phyloP scores from a whole-genome alignment of 2,888 invertebrate genomes.

The Rotaria magnacalcarata region DNA sequence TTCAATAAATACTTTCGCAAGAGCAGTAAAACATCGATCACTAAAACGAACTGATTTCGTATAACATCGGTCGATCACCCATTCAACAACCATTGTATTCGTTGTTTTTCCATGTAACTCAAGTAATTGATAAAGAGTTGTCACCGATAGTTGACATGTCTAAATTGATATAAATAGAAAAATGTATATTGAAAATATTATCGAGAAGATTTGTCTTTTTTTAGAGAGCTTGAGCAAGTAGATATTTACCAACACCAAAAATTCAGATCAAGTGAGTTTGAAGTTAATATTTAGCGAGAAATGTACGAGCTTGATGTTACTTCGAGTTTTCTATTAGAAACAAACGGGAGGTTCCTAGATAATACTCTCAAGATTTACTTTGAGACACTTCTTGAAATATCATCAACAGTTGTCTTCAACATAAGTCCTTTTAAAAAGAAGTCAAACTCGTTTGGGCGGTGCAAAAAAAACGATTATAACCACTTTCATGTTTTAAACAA shows the following conservation, averaged over 20 bases:
- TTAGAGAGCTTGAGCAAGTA: conserved; percentile 53
- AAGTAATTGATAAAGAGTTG: conserved; percentile 25
- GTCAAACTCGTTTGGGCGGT: too few relatives aligned
- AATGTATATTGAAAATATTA: too few relatives aligned
- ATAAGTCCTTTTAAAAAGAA: too few relatives aligned
- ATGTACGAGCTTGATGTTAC: too few relatives aligned
- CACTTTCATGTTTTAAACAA: too few relatives aligned
- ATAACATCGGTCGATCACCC: conserved; percentile 95
- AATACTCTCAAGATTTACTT: too few relatives aligned
- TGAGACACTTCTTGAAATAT: too few relatives aligned
- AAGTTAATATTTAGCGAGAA: not conserved
- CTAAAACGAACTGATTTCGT: conserved; percentile 83
- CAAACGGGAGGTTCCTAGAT: too few relatives aligned
- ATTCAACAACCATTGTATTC: conserved; percentile 70
- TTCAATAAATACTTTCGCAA: conserved; percentile 91
- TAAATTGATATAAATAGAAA: not conserved
- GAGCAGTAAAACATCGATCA: conserved; percentile 88
- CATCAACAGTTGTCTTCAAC: too few relatives aligned
- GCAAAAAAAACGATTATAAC: too few relatives aligned
- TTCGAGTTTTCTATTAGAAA: too few relatives aligned
- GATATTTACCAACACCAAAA: conserved; percentile 48
- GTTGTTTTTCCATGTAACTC: conserved; percentile 21
- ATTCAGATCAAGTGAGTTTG: not conserved
- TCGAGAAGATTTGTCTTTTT: not conserved
- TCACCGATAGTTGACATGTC: conserved; percentile 1